These are phyloP conservation scores for Vanessa tameamea DNA, from an alignment of 1,140 invertebrate genomes.

Conservation along the genomic window DNA sequence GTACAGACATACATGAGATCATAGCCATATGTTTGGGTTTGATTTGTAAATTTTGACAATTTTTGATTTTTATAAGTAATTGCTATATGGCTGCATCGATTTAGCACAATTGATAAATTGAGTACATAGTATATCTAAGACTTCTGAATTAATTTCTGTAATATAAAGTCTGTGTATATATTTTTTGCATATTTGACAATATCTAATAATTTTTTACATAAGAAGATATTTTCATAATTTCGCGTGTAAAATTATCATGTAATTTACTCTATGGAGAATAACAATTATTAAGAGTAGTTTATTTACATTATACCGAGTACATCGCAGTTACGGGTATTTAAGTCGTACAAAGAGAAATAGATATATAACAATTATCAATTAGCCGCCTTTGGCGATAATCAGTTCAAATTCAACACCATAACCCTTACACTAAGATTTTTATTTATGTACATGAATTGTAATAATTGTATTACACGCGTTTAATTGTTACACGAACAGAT, in stretches of 20 bases:
- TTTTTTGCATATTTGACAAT: conserved; percentile 4
- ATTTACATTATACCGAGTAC: conserved; percentile 64
- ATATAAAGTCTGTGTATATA: background rate
- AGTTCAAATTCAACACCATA: conserved; percentile 49
- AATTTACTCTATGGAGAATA: conserved; percentile 28
- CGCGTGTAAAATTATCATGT: conserved; percentile 25
- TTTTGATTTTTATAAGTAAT: conserved; percentile 5
- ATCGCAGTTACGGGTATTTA: conserved; percentile 35
- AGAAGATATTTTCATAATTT: background rate
- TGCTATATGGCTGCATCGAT: conserved; percentile 6
- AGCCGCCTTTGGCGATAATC: conserved; percentile 56
- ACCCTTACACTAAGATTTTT: conserved; percentile 43
- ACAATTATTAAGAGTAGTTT: conserved; percentile 48
- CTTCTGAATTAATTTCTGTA: conserved; percentile 1
- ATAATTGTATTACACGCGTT: conserved; percentile 34
- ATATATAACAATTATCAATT: conserved; percentile 46
- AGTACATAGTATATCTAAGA: background rate
- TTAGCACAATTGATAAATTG: conserved; percentile 1
- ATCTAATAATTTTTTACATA: conserved; percentile 9
- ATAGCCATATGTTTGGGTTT: conserved; percentile 16
- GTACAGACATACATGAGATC: conserved; percentile 7
- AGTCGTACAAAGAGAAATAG: conserved; percentile 52
- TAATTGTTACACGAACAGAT: conserved; percentile 74
- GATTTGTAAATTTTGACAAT: conserved; percentile 12
- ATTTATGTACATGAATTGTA: conserved; percentile 41